Conservation (phyloP, 2,888 invertebrate genomes). For the Chorisops tibialis region DNA sequence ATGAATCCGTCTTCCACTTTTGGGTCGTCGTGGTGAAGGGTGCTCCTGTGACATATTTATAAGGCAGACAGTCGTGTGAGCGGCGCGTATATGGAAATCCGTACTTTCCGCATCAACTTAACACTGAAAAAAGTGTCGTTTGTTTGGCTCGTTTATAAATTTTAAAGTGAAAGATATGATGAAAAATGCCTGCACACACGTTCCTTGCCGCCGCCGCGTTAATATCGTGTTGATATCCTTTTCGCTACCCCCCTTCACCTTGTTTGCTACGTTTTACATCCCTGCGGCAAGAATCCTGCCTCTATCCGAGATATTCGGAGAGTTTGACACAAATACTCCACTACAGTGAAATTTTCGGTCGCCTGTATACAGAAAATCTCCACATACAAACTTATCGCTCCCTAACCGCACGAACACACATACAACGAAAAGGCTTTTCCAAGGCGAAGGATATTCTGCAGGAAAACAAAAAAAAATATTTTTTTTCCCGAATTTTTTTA, state of each 20-base stretch:
- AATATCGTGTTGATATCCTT: conserved; percentile 24
- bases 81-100: conserved; percentile 1
- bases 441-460: too few species aligned
- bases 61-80: conserved; percentile 2
- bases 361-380: background rate
- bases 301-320: background rate
- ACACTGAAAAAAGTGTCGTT: conserved; percentile 2
- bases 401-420: too few species aligned
- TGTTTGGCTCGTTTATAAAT: conserved; percentile 14
- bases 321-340: conserved; percentile 20
- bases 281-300: background rate
- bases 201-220: conserved; percentile 14
- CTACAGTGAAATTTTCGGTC: conserved; percentile 19
- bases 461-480: too few species aligned
- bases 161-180: conserved; percentile 11
- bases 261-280: background rate
- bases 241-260: conserved; percentile 1
- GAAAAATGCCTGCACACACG: conserved; percentile 18
- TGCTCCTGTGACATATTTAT: conserved; percentile 22
- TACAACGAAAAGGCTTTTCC: too few species aligned
- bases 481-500: too few species aligned
- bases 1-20: background rate
- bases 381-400: too few species aligned
- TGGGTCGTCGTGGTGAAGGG: background rate
- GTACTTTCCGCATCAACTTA: conserved; percentile 6